Base-by-base conservation (phyloP, 2,113 vertebrate genomes). In the Malurus cyaneus region DNA sequence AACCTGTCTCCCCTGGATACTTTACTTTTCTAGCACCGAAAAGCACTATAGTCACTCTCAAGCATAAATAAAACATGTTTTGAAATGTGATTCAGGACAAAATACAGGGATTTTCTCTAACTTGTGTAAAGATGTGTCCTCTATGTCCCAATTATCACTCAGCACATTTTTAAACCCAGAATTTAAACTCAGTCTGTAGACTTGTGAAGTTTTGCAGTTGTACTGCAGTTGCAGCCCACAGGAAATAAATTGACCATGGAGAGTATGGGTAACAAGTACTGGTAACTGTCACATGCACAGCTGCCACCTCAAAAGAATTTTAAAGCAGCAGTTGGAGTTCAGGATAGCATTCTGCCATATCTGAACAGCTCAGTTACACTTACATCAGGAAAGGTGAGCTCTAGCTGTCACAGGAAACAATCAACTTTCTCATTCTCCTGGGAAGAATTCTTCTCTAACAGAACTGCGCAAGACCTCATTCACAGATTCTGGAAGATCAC, bases 251-350 rank as follows among this genome's bases (percentile, higher is more conserved):
- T 7, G 1, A 53, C 65, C 65, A 6, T 11, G 42, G 57, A 91
- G 36, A 61, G 47, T 25, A 41, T 31, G 62, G 31, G 36, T 72
- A 71, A 39, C 49, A 76, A 84, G 65, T 2, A 2, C 39, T 39
- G 39, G 39, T 39, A 39, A 39, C 39, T 39, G 80, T 83, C 64
- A 49, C 23, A 31, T 56, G 72, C 36, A 57, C 47, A 72, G 66
- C 80, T 84, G 69, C 44, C 20, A 19, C n/a, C 61, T 89, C 49
- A 36, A 29, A 93, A 86, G 46, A 49, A 49, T 92, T 92, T 89
- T 64, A 72, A 74, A 91, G 65, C 65, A 91, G 44, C 47, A 44
- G 1, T 32, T 72, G 54, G 34, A 87, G 59, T 85, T 72, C 67
- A 19, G 46, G 77, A 34, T 61, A 65, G 66, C 69, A 36, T 34